Evolutionary conservation across 1,140 invertebrate genomes (phyloP).

Genomic region (Adelges cooleyi): DNA sequence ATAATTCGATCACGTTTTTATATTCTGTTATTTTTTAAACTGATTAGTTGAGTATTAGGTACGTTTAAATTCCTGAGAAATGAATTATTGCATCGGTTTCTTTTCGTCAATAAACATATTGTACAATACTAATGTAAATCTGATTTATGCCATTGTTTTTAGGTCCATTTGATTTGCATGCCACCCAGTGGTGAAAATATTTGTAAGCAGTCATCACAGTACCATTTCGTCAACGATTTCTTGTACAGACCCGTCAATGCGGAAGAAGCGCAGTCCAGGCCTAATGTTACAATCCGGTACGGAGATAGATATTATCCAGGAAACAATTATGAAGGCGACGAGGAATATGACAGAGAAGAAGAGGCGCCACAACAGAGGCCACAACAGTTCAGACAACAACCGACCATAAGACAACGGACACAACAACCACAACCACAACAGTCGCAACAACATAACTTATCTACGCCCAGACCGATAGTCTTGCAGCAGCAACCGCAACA

Average conservation of each 20-base stretch:
- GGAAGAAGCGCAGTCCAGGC: constrained; percentile 63
- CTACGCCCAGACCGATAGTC: constrained; percentile 4
- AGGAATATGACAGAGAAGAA: constrained; percentile 29
- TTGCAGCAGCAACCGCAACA: constrained; percentile 15
- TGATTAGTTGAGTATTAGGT: too few relatives aligned
- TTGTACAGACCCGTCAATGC: constrained; percentile 77
- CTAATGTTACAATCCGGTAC: constrained; percentile 71
- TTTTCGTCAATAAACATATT: too few relatives aligned
- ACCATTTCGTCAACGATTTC: constrained; percentile 86
- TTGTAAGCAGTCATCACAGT: constrained; percentile 77
- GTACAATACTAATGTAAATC: too few relatives aligned
- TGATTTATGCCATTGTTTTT: constrained; percentile 34
- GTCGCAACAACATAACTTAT: constrained; percentile 22
- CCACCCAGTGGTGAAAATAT: constrained; percentile 78
- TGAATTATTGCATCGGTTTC: too few relatives aligned
- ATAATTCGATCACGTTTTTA: too few relatives aligned
- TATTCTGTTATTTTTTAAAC: too few relatives aligned
- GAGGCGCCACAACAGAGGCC: constrained; percentile 7
- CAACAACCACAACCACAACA: constrained; percentile 8
- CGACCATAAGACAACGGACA: not conserved
- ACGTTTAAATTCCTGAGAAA: too few relatives aligned
- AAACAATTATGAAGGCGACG: constrained; percentile 32
- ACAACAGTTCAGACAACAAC: constrained; percentile 25
- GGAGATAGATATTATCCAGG: constrained; percentile 52
- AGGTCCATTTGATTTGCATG: constrained; percentile 87